phyloP scores from a whole-genome alignment of 2,888 invertebrate species.

The Apomyelois bistriatella region DNA sequence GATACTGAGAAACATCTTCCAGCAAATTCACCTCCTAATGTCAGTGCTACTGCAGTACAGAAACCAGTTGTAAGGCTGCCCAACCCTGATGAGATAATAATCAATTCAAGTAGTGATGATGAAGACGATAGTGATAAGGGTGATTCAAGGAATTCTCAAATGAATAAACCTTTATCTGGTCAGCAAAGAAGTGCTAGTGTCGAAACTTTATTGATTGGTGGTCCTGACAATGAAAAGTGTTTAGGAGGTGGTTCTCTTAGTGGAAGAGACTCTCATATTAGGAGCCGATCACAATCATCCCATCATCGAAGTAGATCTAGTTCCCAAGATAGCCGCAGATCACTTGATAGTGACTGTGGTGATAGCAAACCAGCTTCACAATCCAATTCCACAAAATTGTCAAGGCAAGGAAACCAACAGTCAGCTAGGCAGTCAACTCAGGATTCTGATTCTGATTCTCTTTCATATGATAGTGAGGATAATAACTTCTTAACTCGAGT shows the following conservation, averaged over 20 bases:
- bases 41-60: conserved; percentile 17
- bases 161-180: conserved; percentile 22
- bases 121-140: conserved; percentile 30
- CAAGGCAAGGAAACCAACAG: conserved; percentile 27
- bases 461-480: conserved; percentile 65
- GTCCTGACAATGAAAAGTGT: conserved; percentile 33
- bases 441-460: conserved; percentile 60
- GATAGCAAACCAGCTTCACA: conserved; percentile 21
- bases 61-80: conserved; percentile 36
- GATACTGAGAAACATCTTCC: conserved; percentile 19
- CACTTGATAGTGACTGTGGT: conserved; percentile 57
- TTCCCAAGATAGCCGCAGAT: conserved; percentile 56
- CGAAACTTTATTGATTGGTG: conserved; percentile 54
- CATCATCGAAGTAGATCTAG: conserved; percentile 48
- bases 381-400: conserved; percentile 28
- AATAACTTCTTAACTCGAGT: conserved; percentile 65
- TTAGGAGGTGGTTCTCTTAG: conserved; percentile 38
- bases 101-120: conserved; percentile 55
- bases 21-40: conserved; percentile 9
- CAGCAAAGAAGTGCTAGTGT: conserved; percentile 51
- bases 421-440: conserved; percentile 34
- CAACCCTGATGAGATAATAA: conserved; percentile 67
- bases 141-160: conserved; percentile 15
- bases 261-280: conserved; percentile 39
- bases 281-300: conserved; percentile 48